Evolutionary conservation across 1,140 invertebrate species (phyloP).

Genomic region (Lordiphosa stackelbergi): DNA sequence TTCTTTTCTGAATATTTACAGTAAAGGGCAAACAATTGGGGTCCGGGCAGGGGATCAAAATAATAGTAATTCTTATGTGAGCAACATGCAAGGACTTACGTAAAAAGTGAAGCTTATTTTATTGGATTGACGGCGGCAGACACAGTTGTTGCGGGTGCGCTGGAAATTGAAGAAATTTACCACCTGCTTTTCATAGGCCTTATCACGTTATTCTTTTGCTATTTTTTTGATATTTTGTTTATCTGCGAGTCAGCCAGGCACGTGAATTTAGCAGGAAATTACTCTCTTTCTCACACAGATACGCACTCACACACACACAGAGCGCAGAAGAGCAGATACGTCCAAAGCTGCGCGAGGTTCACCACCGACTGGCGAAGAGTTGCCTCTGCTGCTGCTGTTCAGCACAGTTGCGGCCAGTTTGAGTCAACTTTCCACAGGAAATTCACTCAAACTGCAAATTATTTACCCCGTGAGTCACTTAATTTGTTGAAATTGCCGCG

Average conservation of each 20-base stretch:
- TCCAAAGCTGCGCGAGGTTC: conserved; percentile 56
- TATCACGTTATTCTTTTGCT: conserved; percentile 13
- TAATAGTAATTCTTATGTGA: conserved; percentile 6
- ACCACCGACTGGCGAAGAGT: conserved; percentile 56
- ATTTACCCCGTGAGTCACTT: conserved; percentile 8
- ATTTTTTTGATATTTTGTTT: conserved; percentile 34
- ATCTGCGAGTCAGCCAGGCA: conserved; percentile 42
- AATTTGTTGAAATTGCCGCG: conserved; percentile 21
- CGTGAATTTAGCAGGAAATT: conserved; percentile 39
- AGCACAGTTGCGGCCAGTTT: conserved; percentile 21
- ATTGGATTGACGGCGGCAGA: not conserved
- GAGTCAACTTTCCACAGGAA: conserved; percentile 43
- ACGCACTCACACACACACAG: conserved; percentile 6
- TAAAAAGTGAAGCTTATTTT: conserved; percentile 19
- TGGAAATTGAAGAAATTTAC: conserved; percentile 13
- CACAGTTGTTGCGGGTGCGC: not conserved
- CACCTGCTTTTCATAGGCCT: conserved; percentile 17
- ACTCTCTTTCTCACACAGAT: conserved; percentile 16
- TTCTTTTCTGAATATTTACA: conserved; percentile 20
- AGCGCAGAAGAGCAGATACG: conserved; percentile 12
- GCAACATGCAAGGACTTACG: conserved; percentile 25
- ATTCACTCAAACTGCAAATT: conserved; percentile 39
- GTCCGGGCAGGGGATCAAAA: not conserved
- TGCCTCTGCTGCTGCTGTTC: conserved; percentile 18
- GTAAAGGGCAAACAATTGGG: conserved; percentile 4